phyloP scores from a whole-genome alignment of 2,113 vertebrate species.

The Corythaeola cristata region DNA sequence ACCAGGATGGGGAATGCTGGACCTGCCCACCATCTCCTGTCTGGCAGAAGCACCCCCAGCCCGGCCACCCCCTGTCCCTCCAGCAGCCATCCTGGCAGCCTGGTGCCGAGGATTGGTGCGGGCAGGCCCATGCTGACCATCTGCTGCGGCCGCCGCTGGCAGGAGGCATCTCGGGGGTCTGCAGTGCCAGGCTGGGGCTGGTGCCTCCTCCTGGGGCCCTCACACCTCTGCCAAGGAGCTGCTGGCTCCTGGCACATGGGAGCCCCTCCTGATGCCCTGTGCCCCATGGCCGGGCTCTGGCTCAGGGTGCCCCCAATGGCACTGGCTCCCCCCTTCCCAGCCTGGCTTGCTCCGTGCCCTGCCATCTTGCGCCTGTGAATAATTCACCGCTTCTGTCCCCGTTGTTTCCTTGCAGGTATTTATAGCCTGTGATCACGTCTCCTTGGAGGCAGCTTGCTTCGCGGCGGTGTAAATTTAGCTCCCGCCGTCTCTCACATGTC shows the following conservation, averaged over 20 bases:
- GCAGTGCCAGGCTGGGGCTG: accelerated
- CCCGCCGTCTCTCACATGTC: conserved; percentile 31
- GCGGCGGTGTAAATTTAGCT: conserved; percentile 53
- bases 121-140: neutral
- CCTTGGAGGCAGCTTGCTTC: conserved; percentile 47
- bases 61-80: accelerated
- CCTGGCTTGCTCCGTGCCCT: neutral
- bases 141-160: neutral
- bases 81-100: neutral
- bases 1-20: neutral
- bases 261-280: too few relatives aligned
- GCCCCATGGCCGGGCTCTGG: accelerated
- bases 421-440: conserved; percentile 55
- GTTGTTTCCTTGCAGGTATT: conserved; percentile 66
- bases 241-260: accelerated
- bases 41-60: too few relatives aligned
- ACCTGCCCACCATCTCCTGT: accelerated
- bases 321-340: neutral
- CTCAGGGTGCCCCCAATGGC: neutral
- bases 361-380: conserved; percentile 50
- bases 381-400: conserved; percentile 50
- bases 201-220: accelerated
- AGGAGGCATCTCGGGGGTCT: neutral
- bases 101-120: accelerated
- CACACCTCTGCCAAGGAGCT: neutral